Base-by-base conservation (phyloP, 2,113 vertebrate genomes). In the Galeopterus variegatus region DNA sequence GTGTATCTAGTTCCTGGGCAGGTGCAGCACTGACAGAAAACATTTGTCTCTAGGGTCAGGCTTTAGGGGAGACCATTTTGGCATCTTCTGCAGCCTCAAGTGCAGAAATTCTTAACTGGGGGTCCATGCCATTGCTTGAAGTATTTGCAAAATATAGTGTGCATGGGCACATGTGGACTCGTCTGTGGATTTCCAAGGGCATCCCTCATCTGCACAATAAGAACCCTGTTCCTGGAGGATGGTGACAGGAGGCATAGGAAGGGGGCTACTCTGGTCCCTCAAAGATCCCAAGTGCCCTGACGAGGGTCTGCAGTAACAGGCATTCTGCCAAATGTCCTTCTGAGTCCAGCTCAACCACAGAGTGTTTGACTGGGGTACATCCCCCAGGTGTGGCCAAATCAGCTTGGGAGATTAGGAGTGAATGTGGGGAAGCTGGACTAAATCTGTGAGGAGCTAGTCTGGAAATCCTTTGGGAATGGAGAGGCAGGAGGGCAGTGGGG, bases 391-490 rank as follows among this genome's bases (percentile, higher is more conserved):
- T 60, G 70, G 56, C 72, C 67, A 67, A 82, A 41, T 75, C 36
- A 10, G 11, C 65, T 69, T 36, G 45, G 64, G 76, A 92, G 45
- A 50, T 21, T 76, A 31, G 45, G 33, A 10, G 17, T 69, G 36
- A 52, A 23, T 28, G 48, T 31, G 87, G 60, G 48, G 33, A 67
- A 45, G 31, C 76, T 79, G 75, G 23, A 15, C 84, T 81, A 88
- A 90, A 96, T 88, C 62, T 76, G 62, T 41, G 62, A 83, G 76
- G 82, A 76, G 65, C 14, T 62, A 12, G 12, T 65, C 67, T 92
- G 58, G 79, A 87, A 94, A 52, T 67, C 31, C 18, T 90, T 84
- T 83, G 70, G 33, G 82, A 50, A 10, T 48, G 19, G 73, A 64
- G 84, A 77, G 65, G 19, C 62, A 67, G 67, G 90, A 67, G 65